Conservation (phyloP, 2,888 invertebrate species). For the Eristalinus aeneus region DNA sequence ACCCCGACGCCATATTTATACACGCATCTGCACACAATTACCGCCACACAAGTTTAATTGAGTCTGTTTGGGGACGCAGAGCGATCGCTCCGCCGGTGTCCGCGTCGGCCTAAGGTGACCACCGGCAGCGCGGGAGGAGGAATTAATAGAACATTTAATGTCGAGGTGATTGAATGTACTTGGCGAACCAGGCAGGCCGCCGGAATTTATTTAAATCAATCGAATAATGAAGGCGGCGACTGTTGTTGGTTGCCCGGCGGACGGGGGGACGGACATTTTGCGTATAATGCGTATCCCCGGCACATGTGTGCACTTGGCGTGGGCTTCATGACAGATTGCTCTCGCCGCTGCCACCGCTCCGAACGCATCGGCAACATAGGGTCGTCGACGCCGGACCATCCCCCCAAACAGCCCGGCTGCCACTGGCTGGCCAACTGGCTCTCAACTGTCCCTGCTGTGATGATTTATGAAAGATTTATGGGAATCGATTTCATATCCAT, state of each 20-base stretch:
- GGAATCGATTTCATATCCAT: conserved; percentile 57
- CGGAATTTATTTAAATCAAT: conserved; percentile 70
- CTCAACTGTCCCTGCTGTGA: conserved; percentile 45
- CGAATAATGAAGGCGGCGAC: conserved; percentile 50
- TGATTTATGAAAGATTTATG: conserved; percentile 70
- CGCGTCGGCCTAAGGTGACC: conserved; percentile 17
- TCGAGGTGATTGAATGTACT: conserved; percentile 64
- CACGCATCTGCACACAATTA: conserved; percentile 67
- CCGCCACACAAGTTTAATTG: conserved; percentile 64
- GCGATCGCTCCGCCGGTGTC: background rate
- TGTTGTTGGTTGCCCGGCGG: too few species aligned
- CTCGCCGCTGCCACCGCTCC: background rate
- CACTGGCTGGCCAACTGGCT: conserved; percentile 4
- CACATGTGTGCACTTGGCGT: conserved; percentile 5
- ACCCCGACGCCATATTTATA: conserved; percentile 55
- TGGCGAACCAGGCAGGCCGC: conserved; percentile 54
- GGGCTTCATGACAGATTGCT: conserved; percentile 41
- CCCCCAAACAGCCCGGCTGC: background rate
- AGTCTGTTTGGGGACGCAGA: conserved; percentile 43
- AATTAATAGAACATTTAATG: conserved; percentile 70
- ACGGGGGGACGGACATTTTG: conserved; percentile 4
- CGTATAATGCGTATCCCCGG: background rate
- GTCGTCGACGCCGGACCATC: background rate
- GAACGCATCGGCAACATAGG: background rate
- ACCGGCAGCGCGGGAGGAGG: conserved; percentile 7